These are phyloP conservation scores for Gasterosteus aculeatus DNA, from an alignment of 2,113 vertebrate genomes.

Conservation along the genomic window DNA sequence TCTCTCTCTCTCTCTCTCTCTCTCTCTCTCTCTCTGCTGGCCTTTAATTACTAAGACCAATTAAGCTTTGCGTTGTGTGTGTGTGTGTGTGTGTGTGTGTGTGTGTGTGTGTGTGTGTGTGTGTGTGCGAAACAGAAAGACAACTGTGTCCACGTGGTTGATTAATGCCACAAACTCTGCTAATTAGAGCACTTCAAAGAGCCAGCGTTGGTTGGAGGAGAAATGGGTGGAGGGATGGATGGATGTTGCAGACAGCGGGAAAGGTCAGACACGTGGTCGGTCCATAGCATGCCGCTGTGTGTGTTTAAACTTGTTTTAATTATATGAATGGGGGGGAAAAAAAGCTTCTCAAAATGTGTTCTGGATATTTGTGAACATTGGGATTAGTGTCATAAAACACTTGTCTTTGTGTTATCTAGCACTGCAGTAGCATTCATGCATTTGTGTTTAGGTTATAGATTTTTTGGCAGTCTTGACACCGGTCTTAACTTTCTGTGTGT, in stretches of 20 bases:
- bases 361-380: slow-evolving; percentile 7
- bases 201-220: slow-evolving; percentile 30
- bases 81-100: slow-evolving; percentile 33
- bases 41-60: slow-evolving; percentile 66
- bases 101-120: slow-evolving; percentile 44
- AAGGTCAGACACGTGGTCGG: slow-evolving; percentile 72
- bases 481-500: slow-evolving; percentile 24
- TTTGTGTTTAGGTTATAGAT: slow-evolving; percentile 23
- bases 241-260: slow-evolving; percentile 61
- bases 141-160: slow-evolving; percentile 51
- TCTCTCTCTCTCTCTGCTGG: slow-evolving; percentile 44
- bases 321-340: slow-evolving; percentile 13
- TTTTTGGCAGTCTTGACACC: slow-evolving; percentile 19
- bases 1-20: slow-evolving; percentile 28
- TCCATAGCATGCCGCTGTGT: slow-evolving; percentile 22
- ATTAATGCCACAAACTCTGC: slow-evolving; percentile 71
- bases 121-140: slow-evolving; percentile 30
- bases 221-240: slow-evolving; percentile 46
- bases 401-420: not conserved
- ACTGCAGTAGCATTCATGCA: not conserved
- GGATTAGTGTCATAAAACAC: not conserved
- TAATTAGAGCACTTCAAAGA: slow-evolving; percentile 77
- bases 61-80: slow-evolving; percentile 64
- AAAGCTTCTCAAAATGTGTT: slow-evolving; percentile 6
- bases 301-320: slow-evolving; percentile 24